phyloP scores from a whole-genome alignment of 2,113 vertebrate species.

The Balaeniceps rex region DNA sequence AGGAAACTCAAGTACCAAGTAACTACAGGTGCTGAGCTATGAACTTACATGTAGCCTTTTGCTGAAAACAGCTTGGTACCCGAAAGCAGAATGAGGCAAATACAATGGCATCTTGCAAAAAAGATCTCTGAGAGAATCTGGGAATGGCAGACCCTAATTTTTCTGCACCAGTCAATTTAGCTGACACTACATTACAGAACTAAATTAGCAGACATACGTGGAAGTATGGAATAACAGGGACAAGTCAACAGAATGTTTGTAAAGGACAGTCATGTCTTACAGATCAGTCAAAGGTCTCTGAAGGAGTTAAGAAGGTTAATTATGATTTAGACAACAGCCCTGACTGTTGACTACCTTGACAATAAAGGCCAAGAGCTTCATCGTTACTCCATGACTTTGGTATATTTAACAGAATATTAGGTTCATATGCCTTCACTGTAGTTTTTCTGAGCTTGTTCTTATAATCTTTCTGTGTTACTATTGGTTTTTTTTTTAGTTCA shows the following conservation, averaged over 20 bases:
- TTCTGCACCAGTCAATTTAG: neutral
- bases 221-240: neutral
- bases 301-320: neutral
- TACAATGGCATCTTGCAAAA: neutral
- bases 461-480: neutral
- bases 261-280: neutral
- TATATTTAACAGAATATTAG: neutral
- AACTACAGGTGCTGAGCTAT: neutral
- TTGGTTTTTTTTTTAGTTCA: neutral
- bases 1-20: neutral
- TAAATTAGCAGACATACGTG: neutral
- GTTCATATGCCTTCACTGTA: neutral
- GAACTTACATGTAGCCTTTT: neutral
- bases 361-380: neutral
- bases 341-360: neutral
- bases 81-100: neutral
- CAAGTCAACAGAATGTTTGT: neutral
- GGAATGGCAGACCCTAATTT: neutral
- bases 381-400: neutral
- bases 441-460: neutral
- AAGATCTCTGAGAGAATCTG: neutral
- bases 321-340: neutral
- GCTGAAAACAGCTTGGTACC: neutral
- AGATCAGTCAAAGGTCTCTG: neutral
- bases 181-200: neutral